phyloP scores from a whole-genome alignment of 2,113 vertebrate species.

The Tenebrosternarchus preto region DNA sequence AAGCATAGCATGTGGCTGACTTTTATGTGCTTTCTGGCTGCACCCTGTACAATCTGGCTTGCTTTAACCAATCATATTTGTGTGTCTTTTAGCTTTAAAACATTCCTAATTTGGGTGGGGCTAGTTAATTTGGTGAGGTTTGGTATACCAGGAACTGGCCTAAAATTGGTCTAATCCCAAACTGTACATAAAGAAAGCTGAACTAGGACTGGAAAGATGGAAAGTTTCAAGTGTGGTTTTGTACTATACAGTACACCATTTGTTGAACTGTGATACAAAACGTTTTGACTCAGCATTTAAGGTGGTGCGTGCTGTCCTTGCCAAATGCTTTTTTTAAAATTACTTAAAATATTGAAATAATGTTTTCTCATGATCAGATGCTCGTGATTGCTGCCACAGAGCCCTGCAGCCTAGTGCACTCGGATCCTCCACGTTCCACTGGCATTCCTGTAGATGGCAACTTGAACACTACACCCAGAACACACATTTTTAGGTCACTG shows the following conservation, averaged over 20 bases:
- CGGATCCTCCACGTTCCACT: constrained; percentile 53
- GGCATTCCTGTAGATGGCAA: background rate
- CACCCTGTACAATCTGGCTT: no score
- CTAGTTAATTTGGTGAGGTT: no score
- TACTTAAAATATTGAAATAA: background rate
- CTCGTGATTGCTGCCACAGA: constrained; percentile 69
- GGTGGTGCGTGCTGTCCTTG: background rate
- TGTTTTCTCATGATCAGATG: constrained; percentile 59
- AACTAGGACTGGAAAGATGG: no score
- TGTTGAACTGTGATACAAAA: background rate
- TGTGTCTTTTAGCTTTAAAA: no score
- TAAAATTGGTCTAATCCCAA: background rate
- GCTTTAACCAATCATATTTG: no score
- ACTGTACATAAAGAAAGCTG: background rate
- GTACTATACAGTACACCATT: background rate
- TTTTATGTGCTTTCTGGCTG: background rate
- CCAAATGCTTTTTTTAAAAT: background rate
- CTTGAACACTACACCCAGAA: constrained; percentile 31
- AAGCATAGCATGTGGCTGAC: background rate
- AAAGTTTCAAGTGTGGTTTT: no score
- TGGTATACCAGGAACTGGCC: no score
- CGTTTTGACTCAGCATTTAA: background rate
- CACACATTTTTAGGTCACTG: constrained; percentile 13
- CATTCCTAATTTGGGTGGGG: no score
- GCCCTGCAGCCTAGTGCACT: constrained; percentile 62